A percentile compares a stretch with the other conserved stretches of the same genome.
phyloP scores from a whole-genome alignment of 2,797 vertebrate species.

The Spatula versicolor region DNA sequence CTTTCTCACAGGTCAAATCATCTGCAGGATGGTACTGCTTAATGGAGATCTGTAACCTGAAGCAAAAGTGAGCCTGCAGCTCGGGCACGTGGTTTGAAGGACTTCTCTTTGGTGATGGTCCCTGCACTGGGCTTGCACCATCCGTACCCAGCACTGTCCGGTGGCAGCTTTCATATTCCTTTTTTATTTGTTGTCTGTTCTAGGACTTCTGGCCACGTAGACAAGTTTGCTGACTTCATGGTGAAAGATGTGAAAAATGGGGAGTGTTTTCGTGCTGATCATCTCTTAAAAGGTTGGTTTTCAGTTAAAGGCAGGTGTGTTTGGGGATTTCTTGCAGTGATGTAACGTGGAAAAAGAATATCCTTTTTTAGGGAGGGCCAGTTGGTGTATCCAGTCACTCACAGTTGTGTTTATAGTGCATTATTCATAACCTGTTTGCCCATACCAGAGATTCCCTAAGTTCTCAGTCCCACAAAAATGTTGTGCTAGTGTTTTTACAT shows the following conservation, averaged over 20 bases:
- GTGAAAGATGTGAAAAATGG: conserved; percentile 98
- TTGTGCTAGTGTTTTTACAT: background rate
- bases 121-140: background rate
- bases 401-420: background rate
- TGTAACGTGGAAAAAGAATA: background rate
- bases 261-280: conserved; percentile 97
- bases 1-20: background rate
- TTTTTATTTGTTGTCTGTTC: background rate
- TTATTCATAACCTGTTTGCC: background rate
- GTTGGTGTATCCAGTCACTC: background rate
- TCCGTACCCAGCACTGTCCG: background rate
- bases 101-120: background rate
- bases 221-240: conserved; percentile 99
- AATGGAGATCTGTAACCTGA: background rate
- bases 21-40: background rate
- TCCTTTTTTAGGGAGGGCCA: background rate
- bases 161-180: background rate
- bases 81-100: background rate
- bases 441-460: fast-evolving
- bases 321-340: background rate
- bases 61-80: background rate
- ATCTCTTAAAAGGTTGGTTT: conserved; percentile 92
- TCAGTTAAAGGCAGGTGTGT: background rate
- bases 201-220: conserved; percentile 97
- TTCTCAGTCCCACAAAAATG: background rate